Conservation (phyloP, 2,797 vertebrate species). For the Syndactyla subalaris region DNA sequence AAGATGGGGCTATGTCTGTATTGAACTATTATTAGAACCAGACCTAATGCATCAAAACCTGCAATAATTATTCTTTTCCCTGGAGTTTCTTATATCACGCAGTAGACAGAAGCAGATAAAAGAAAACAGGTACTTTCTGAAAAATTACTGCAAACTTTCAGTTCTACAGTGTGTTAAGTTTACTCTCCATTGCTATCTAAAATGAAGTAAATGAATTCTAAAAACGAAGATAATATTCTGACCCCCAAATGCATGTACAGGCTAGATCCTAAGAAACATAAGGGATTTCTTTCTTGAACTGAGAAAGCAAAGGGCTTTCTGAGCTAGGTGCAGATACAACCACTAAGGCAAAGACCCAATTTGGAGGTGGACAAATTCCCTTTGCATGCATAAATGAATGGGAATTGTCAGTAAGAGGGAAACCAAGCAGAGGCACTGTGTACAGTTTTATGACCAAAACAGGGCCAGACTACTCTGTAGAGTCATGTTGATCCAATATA, state of each 20-base stretch:
- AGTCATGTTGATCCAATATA: conserved; percentile 25
- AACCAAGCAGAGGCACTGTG: neutral
- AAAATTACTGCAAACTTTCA: neutral
- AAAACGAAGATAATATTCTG: neutral
- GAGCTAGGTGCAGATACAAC: neutral
- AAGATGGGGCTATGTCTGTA: neutral
- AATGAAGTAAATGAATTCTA: neutral
- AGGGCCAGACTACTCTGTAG: neutral
- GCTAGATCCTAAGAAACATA: neutral
- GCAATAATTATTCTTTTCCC: neutral
- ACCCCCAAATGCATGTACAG: neutral
- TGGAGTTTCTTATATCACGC: neutral
- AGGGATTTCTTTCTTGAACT: neutral
- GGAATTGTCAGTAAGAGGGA: conserved; percentile 22
- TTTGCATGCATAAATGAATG: neutral
- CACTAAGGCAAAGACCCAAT: neutral
- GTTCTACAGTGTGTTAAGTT: neutral
- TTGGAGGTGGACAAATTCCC: neutral
- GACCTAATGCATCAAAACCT: neutral
- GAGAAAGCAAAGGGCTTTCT: neutral
- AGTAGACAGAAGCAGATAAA: neutral
- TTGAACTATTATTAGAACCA: neutral
- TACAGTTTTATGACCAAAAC: neutral
- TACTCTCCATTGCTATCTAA: neutral
- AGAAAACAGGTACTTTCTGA: neutral